Conservation (phyloP, 2,797 vertebrate genomes). For the Limnodromus scolopaceus region DNA sequence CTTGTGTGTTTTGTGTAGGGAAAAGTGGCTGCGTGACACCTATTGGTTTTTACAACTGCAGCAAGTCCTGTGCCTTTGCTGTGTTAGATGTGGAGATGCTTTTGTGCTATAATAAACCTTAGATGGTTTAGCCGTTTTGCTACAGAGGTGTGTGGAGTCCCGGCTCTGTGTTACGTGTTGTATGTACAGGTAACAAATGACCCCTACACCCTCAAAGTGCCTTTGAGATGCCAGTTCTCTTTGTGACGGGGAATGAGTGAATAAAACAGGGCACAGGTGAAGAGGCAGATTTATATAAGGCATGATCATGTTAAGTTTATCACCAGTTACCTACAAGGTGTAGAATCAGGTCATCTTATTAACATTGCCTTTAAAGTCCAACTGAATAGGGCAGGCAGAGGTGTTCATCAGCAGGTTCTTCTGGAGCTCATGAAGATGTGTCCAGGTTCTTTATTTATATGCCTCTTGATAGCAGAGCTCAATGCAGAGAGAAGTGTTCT, state of each 20-base stretch:
- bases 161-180: fast-evolving
- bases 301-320: not conserved
- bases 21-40: not conserved
- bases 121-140: not conserved
- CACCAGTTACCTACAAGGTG: not conserved
- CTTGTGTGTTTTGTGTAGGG: not conserved
- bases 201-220: not conserved
- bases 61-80: not conserved
- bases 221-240: not conserved
- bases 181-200: fast-evolving
- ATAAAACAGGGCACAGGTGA: not conserved
- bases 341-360: not conserved
- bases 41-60: not conserved
- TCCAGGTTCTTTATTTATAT: not conserved
- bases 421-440: not conserved
- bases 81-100: not conserved
- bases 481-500: not conserved
- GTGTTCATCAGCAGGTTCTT: not conserved
- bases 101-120: not conserved
- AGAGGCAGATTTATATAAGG: not conserved
- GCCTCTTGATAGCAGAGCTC: not conserved
- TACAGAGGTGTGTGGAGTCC: not conserved
- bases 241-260: not conserved
- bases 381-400: not conserved
- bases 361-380: not conserved